Evolutionary conservation across 92 coral and sea anemone genomes (phyloP).

Genomic region (Epizoanthus stellaris): DNA sequence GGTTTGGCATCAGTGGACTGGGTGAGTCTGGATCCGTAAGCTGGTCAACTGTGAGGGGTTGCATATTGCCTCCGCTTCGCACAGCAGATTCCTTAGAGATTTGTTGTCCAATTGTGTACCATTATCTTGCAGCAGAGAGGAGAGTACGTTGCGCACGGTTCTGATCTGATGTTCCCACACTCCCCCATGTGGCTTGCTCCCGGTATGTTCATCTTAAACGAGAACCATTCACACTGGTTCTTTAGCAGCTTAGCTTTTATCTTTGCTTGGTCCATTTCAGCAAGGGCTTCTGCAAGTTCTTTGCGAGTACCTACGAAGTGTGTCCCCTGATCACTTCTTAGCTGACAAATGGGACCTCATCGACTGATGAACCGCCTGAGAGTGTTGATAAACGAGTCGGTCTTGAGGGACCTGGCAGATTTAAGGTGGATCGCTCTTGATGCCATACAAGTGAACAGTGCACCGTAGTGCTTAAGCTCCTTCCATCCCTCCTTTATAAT

Average conservation of each 20-base stretch:
- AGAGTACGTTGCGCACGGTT: neutral
- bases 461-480: slow-evolving; percentile 47
- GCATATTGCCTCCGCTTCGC: slow-evolving; percentile 17
- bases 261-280: slow-evolving; percentile 38
- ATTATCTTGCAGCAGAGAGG: neutral
- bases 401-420: slow-evolving; percentile 34
- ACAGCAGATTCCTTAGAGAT: slow-evolving; percentile 10
- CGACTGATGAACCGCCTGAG: slow-evolving; percentile 39
- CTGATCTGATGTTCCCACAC: slow-evolving; percentile 12
- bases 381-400: slow-evolving; percentile 32
- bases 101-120: slow-evolving; percentile 10
- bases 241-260: slow-evolving; percentile 40
- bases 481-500: slow-evolving; percentile 49
- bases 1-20: slow-evolving; percentile 51
- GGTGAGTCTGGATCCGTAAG: slow-evolving; percentile 14
- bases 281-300: slow-evolving; percentile 48
- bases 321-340: slow-evolving; percentile 53
- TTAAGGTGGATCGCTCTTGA: slow-evolving; percentile 50
- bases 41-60: slow-evolving; percentile 35
- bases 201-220: slow-evolving; percentile 16
- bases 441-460: slow-evolving; percentile 51
- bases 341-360: slow-evolving; percentile 49
- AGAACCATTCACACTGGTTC: slow-evolving; percentile 43
- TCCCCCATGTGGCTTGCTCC: slow-evolving; percentile 18
- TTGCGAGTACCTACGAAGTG: slow-evolving; percentile 41